These are phyloP conservation scores for Teleiodes luculella DNA, from an alignment of 2,888 invertebrate species.

Conservation along the genomic window DNA sequence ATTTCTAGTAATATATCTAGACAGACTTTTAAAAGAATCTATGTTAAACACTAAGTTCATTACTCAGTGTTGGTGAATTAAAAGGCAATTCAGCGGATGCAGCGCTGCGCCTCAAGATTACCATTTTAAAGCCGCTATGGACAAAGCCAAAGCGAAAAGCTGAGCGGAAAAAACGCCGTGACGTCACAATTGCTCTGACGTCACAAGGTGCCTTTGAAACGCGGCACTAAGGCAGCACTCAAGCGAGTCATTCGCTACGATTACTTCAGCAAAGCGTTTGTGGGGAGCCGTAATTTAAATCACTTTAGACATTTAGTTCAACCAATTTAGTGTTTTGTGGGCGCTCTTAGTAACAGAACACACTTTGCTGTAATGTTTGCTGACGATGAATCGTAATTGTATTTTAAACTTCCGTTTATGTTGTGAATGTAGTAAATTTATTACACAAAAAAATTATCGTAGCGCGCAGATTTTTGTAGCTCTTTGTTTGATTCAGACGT, in stretches of 20 bases:
- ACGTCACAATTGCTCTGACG: conserved; percentile 28
- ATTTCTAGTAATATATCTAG: too few species aligned
- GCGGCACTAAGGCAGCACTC: conserved; percentile 1
- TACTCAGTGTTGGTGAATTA: not conserved
- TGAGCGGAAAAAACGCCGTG: conserved; percentile 32
- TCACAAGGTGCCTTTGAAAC: conserved; percentile 30
- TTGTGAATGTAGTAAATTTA: too few species aligned
- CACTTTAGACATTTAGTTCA: conserved; percentile 29
- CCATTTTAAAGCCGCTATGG: conserved; percentile 30
- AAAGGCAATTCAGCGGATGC: conserved; percentile 16
- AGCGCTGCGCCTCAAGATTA: conserved; percentile 26
- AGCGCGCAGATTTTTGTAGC: too few species aligned
- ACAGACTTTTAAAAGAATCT: too few species aligned
- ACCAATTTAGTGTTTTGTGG: conserved; percentile 19
- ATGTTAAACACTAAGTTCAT: not conserved
- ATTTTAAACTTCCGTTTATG: too few species aligned
- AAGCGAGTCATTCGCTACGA: conserved; percentile 22
- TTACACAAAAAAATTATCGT: too few species aligned
- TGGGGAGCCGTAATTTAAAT: conserved; percentile 31
- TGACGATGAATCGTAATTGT: too few species aligned
- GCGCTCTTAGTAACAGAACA: not conserved
- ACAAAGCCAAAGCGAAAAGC: conserved; percentile 26
- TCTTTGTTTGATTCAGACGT: too few species aligned
- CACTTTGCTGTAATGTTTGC: not conserved
- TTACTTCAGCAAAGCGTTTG: conserved; percentile 28